These are phyloP conservation scores for Ctenicera cuprea DNA, from an alignment of 2,888 invertebrate genomes.

Conservation along the genomic window DNA sequence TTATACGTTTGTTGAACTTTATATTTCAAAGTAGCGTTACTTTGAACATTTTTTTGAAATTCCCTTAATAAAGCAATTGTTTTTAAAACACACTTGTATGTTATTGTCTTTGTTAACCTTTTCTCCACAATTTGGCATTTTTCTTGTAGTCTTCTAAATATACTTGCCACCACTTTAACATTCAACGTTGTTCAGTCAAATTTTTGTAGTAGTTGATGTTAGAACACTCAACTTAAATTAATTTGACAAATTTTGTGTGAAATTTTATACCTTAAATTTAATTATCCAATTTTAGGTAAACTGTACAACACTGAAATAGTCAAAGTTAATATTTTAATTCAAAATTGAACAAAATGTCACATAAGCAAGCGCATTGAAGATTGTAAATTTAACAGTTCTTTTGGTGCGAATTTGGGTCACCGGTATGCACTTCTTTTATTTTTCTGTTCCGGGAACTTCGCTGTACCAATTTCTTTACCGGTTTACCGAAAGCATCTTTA, in stretches of 20 bases:
- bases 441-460: slow-evolving; percentile 40
- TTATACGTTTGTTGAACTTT: slow-evolving; percentile 40
- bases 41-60: slow-evolving; percentile 1
- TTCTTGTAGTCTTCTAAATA: too few relatives aligned
- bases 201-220: too few relatives aligned
- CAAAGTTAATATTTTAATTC: not conserved
- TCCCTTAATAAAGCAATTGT: not conserved
- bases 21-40: slow-evolving; percentile 6
- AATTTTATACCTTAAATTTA: too few relatives aligned
- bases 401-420: slow-evolving; percentile 49
- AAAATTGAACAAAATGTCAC: not conserved
- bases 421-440: slow-evolving; percentile 47
- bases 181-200: too few relatives aligned
- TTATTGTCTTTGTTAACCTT: not conserved
- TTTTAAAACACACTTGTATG: not conserved
- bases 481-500: not conserved
- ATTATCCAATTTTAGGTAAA: too few relatives aligned
- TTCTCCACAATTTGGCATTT: not conserved
- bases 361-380: slow-evolving; percentile 25
- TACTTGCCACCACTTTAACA: not conserved
- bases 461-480: slow-evolving; percentile 29
- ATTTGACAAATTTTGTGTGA: too few relatives aligned
- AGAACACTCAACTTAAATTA: too few relatives aligned
- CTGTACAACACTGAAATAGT: not conserved
- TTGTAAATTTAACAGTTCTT: slow-evolving; percentile 49